Evolutionary conservation across 1,140 invertebrate species (phyloP), one percentile per base, ranked within the genome.

Genomic region (Neodiprion pinetum): DNA sequence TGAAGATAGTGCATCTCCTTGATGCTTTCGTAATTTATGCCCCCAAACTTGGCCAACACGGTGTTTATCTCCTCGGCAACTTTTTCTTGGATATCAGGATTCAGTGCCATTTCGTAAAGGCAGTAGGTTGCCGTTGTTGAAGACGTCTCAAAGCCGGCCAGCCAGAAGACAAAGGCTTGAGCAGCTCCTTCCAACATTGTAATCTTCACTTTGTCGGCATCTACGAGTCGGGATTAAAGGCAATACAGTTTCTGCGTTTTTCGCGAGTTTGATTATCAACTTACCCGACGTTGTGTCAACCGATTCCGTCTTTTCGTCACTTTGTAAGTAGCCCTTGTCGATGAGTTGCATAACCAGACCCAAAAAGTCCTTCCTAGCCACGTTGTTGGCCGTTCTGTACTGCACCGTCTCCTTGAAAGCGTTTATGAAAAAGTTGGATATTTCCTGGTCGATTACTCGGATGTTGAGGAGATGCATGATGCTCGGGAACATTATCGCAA

Each of bases 331-430:
- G 10, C 82, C 82, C 8, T 79, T 75, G 17, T 83, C 75, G n/a
- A 83, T 80, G 1, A 86, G 71, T 72, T 86, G 79, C 49, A 86
- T 76, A 3, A 86, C 48, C 1, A 82, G 75, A 75, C 82, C 79
- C 12, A 85, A 70, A 71, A 86, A 85, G 72, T 91, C 90, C 21
- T 89, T 88, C 48, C 86, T 80, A 23, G 77, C 80, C 0, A 86
- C 79, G 50, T 87, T 86, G 73, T 89, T 88, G 72, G 85, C 81
- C 21, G 87, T 82, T 68, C 90, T 80, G 47, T 86, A 82, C 48
- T 88, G 78, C 0, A 91, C 80, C 0, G 87, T 88, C 9, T 61
- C 53, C 53, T 9, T 5, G 53, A 61, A 61, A 12, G 9, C n/a
- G 53, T 61, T 61, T 5, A 61, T 61, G 7, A 61, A 61, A 17